Conservation (phyloP, 53 echinoderm and acorn worm species). For the Pentamera pediparva region DNA sequence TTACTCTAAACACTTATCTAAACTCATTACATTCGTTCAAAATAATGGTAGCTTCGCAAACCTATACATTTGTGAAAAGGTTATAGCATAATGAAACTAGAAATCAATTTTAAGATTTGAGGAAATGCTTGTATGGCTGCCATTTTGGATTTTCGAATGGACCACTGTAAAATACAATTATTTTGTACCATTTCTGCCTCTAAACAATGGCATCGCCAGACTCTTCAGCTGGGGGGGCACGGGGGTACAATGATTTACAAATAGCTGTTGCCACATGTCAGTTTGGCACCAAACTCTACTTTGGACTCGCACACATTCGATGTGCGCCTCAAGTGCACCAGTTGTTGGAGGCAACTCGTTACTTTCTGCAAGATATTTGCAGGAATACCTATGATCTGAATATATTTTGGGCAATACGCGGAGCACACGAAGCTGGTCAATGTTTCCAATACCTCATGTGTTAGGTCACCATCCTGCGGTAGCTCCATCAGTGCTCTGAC, state of each 20-base stretch:
- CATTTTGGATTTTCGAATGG: too few relatives aligned
- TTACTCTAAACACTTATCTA: neutral
- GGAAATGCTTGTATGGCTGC: too few relatives aligned
- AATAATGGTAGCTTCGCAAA: too few relatives aligned
- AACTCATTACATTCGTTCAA: neutral
- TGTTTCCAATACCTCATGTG: constrained; percentile 23
- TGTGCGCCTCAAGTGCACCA: constrained; percentile 34
- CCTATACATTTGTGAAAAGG: too few relatives aligned
- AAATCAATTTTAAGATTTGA: neutral
- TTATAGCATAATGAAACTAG: neutral
- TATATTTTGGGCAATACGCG: constrained; percentile 23
- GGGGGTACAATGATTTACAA: too few relatives aligned
- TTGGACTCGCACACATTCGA: constrained; percentile 29
- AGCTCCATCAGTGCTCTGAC: constrained; percentile 36
- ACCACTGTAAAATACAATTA: too few relatives aligned
- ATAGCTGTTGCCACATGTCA: neutral
- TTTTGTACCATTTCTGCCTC: too few relatives aligned
- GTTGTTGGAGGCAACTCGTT: constrained; percentile 27
- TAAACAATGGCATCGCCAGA: too few relatives aligned
- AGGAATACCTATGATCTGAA: constrained; percentile 40
- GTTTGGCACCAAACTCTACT: constrained; percentile 22
- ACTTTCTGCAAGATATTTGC: constrained; percentile 42
- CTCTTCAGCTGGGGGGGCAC: too few relatives aligned
- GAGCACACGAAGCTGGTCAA: constrained; percentile 19
- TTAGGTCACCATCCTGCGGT: constrained; percentile 2